Conservation (phyloP, 2,888 invertebrate genomes). For the Pristionchus exspectatus region DNA sequence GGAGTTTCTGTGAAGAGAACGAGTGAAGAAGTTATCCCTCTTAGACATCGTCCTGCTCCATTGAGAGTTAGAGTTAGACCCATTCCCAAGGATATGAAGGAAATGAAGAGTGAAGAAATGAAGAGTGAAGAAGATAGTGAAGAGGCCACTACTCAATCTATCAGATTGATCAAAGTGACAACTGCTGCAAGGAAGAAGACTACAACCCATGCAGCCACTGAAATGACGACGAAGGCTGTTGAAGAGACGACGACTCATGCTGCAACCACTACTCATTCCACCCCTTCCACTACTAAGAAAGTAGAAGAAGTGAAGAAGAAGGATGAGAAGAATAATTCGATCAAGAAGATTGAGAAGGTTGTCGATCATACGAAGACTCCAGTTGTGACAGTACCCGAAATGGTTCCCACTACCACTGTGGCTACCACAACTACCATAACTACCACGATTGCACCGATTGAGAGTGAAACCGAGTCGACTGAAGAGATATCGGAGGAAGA, state of each 20-base stretch:
- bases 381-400: not conserved
- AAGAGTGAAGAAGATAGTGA: not conserved
- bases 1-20: slow-evolving; percentile 26
- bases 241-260: not conserved
- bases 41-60: slow-evolving; percentile 7
- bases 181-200: slow-evolving; percentile 34
- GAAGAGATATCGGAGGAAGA: slow-evolving; percentile 14
- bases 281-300: not conserved
- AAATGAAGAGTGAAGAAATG: slow-evolving; percentile 18
- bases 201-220: not conserved
- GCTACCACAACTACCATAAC: not conserved
- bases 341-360: not conserved
- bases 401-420: slow-evolving; percentile 12
- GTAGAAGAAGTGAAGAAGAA: not conserved
- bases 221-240: too few species aligned
- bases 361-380: not conserved
- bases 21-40: slow-evolving; percentile 32
- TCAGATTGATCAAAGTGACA: not conserved
- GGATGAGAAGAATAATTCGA: not conserved
- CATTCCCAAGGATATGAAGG: slow-evolving; percentile 30
- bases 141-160: not conserved
- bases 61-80: slow-evolving; percentile 48
- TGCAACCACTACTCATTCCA: not conserved
- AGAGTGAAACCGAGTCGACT: not conserved
- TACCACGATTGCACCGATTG: not conserved